Conservation (phyloP, 2,797 vertebrate species). For the Naso thynnoides region DNA sequence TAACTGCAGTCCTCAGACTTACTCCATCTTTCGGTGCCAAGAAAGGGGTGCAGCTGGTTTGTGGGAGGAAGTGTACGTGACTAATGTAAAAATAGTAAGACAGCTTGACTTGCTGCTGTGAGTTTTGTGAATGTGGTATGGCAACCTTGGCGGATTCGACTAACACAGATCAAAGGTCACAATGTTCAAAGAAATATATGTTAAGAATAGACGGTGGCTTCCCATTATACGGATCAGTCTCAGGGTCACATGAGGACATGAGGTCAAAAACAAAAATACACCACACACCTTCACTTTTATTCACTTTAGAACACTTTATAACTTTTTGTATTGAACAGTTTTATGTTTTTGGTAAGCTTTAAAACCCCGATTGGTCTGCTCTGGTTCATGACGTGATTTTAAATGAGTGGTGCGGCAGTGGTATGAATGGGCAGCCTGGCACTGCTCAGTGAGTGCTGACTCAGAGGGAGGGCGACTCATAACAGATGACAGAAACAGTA, state of each 20-base stretch:
- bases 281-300: background rate
- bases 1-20: background rate
- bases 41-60: slow-evolving; percentile 61
- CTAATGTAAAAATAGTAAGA: slow-evolving; percentile 69
- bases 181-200: slow-evolving; percentile 9
- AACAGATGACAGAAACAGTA: slow-evolving; percentile 48
- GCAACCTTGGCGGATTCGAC: background rate
- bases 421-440: slow-evolving; percentile 50
- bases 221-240: background rate
- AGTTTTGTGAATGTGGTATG: slow-evolving; percentile 39
- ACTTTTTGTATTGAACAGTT: background rate
- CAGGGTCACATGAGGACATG: background rate
- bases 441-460: slow-evolving; percentile 26
- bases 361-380: background rate
- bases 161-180: slow-evolving; percentile 6
- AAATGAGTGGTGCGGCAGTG: slow-evolving; percentile 32
- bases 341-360: background rate
- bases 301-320: background rate
- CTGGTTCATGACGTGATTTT: slow-evolving; percentile 38
- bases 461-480: slow-evolving; percentile 15
- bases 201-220: slow-evolving; percentile 18
- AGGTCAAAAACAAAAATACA: slow-evolving; percentile 18
- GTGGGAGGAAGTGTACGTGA: slow-evolving; percentile 65
- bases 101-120: slow-evolving; percentile 40
- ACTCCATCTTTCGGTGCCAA: slow-evolving; percentile 54